phyloP scores from a whole-genome alignment of 2,113 vertebrate genomes.

The Bothrops jararaca region DNA sequence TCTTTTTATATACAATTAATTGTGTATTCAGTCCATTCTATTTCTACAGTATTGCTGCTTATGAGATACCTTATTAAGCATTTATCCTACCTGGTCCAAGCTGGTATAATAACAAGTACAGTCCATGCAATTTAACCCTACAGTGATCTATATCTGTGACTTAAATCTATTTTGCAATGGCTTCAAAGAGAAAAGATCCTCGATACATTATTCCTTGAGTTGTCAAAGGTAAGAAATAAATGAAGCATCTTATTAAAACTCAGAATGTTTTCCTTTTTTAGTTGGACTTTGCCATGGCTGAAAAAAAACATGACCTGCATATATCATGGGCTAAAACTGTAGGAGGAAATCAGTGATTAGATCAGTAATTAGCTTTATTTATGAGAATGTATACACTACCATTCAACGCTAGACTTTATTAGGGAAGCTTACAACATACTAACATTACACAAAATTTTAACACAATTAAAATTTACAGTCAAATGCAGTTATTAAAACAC shows the following conservation, averaged over 20 bases:
- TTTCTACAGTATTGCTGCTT: neutral
- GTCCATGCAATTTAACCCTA: neutral
- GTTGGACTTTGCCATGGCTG: neutral
- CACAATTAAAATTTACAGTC: neutral
- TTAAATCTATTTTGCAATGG: neutral
- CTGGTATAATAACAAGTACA: neutral
- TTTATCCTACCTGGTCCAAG: neutral
- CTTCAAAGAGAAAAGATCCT: neutral
- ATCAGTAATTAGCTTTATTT: neutral
- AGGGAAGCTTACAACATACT: neutral
- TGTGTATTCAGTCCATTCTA: neutral
- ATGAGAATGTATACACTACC: neutral
- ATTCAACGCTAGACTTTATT: neutral
- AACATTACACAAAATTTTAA: neutral
- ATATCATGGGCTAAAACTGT: neutral
- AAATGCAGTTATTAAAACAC: neutral
- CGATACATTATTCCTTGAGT: neutral
- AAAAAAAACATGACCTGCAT: neutral
- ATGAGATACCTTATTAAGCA: neutral
- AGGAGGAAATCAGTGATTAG: neutral
- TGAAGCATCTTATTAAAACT: neutral
- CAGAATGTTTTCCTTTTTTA: neutral
- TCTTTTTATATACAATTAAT: neutral
- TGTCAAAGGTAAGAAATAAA: neutral
- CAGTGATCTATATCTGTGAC: neutral